Conservation (phyloP, 2,113 vertebrate species). For the Damaliscus lunatus region DNA sequence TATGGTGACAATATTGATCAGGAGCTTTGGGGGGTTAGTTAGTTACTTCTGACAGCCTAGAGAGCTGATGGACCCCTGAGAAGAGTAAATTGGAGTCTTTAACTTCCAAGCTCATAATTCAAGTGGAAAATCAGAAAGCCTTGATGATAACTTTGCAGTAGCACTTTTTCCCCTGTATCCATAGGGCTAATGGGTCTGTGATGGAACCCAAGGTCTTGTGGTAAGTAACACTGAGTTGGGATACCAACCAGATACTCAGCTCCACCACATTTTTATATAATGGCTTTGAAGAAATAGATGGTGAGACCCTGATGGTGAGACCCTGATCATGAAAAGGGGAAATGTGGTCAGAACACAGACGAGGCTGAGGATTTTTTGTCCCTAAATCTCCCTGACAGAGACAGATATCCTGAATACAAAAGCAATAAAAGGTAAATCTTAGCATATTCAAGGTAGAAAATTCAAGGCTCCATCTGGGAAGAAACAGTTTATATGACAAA, state of each 20-base stretch:
- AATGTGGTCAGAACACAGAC: neutral
- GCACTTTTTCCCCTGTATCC: neutral
- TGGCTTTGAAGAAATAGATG: neutral
- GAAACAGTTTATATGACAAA: neutral
- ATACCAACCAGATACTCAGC: neutral
- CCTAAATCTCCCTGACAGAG: neutral
- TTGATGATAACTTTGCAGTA: neutral
- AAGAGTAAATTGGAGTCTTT: neutral
- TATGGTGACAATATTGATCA: neutral
- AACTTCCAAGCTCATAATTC: neutral
- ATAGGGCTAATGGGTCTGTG: neutral
- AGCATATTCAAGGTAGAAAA: neutral
- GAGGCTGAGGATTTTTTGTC: neutral
- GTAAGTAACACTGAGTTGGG: neutral
- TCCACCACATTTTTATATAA: neutral
- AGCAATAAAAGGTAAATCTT: neutral
- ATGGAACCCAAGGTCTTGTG: neutral
- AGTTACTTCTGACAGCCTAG: neutral
- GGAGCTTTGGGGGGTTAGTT: neutral
- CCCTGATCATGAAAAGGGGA: rapidly evolving
- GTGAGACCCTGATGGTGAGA: neutral
- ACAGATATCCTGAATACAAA: neutral
- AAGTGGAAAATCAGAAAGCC: constrained; percentile 12
- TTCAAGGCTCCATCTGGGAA: neutral
- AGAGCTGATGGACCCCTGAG: neutral